Conservation (phyloP, 2,888 invertebrate genomes). For the Apoderus coryli region DNA sequence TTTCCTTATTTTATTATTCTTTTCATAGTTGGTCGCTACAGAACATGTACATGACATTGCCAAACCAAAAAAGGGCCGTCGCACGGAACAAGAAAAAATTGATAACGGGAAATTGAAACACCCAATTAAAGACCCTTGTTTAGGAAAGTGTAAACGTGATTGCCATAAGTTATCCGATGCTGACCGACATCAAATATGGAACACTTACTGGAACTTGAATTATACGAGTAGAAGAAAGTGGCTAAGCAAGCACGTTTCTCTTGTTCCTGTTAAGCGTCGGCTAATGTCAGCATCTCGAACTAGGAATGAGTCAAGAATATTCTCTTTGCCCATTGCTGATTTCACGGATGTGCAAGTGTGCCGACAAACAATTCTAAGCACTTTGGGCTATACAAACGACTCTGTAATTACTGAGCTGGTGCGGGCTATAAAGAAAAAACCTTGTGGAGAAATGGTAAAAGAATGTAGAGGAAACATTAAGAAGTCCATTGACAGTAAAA, state of each 20-base stretch:
- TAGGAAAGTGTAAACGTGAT: constrained; percentile 1
- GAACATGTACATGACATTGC: too few species aligned
- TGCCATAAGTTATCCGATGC: not conserved
- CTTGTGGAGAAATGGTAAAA: constrained; percentile 5
- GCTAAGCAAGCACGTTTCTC: constrained; percentile 2
- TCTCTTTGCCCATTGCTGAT: constrained; percentile 2
- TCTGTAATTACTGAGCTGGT: constrained; percentile 14
- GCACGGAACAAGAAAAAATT: too few species aligned
- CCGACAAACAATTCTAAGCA: constrained; percentile 8
- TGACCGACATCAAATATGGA: not conserved
- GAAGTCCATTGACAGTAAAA: too few species aligned
- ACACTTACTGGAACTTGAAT: constrained; percentile 1
- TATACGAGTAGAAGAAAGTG: constrained; percentile 5
- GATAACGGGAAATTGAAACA: constrained; percentile 3
- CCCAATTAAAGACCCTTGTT: not conserved
- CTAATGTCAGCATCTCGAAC: not conserved
- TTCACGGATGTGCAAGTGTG: not conserved
- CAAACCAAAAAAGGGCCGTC: too few species aligned
- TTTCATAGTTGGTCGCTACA: too few species aligned
- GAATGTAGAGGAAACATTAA: constrained; percentile 8
- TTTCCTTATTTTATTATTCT: too few species aligned
- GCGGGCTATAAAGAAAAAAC: constrained; percentile 9
- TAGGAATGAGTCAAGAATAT: not conserved
- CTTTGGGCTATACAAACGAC: constrained; percentile 12
- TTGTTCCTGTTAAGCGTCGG: constrained; percentile 1